Evolutionary conservation across 2,888 invertebrate genomes (phyloP).

Genomic region (Melieria crassipennis): DNA sequence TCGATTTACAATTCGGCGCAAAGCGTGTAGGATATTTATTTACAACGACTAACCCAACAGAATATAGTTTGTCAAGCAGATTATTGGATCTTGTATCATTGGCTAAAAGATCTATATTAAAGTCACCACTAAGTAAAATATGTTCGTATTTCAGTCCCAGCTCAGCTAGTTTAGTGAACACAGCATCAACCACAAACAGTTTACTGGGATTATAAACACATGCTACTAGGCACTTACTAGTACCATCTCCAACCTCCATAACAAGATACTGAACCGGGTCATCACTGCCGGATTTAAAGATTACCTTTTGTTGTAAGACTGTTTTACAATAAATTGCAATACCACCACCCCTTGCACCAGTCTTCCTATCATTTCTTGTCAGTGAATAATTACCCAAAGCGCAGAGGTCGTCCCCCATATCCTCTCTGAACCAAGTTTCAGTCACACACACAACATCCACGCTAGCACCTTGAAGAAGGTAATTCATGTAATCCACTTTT

Average conservation of each 20-base stretch:
- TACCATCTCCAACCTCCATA: background rate
- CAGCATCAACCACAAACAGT: background rate
- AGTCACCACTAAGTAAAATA: slow-evolving; percentile 20
- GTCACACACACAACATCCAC: slow-evolving; percentile 10
- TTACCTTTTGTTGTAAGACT: background rate
- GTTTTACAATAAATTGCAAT: slow-evolving; percentile 15
- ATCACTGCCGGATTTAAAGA: slow-evolving; percentile 3
- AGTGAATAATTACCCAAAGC: background rate
- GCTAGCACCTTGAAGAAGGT: background rate
- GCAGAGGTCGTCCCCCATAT: background rate
- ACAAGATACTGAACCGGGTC: slow-evolving; percentile 22
- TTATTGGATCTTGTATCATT: background rate
- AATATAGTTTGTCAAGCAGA: background rate
- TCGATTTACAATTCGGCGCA: slow-evolving; percentile 12
- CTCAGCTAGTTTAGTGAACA: slow-evolving; percentile 3
- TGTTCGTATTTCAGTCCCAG: slow-evolving; percentile 10
- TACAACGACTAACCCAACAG: background rate
- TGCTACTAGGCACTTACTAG: background rate
- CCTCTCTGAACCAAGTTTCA: slow-evolving; percentile 21
- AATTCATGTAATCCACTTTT: background rate
- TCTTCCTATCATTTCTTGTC: slow-evolving; percentile 19
- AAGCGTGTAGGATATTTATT: slow-evolving; percentile 17
- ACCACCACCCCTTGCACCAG: slow-evolving; percentile 8
- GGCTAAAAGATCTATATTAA: slow-evolving; percentile 10
- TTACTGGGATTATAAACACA: slow-evolving; percentile 9